Base-by-base conservation (phyloP, 1,140 invertebrate species). In the Aradophagus sp. region DNA sequence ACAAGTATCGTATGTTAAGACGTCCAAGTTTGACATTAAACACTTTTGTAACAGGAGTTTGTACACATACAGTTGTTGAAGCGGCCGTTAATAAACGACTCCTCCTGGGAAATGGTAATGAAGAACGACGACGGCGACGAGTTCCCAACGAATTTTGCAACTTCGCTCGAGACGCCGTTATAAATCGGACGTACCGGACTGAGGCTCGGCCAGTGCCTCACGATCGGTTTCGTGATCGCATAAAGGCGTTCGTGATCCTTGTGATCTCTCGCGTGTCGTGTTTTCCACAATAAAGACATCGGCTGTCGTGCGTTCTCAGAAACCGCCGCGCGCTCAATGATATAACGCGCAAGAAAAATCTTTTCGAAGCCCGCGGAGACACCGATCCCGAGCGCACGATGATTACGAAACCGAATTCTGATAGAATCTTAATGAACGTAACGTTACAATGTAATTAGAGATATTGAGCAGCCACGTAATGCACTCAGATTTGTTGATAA, bases 211-310 rank as follows among this genome's bases (percentile, higher is more conserved):
- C 44, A 20, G 45, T 70, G 29, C 35, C 56, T 50, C 31, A 58
- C 36, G 56, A 73, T 66, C 36, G 45, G 26, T 73, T 62, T 72
- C 62, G 69, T 73, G 69, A 66, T 73, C 62, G 52, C 27, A 42
- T 26, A 56, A 41, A 66, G 50, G 56, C 62, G 58, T 73, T 73
- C 69, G 69, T 73, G 69, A 73, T 73, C 56, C 50, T 62, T 67
- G 56, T 66, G 69, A 66, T 73, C 62, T 62, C 56, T 73, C 69
- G 69, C 69, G 62, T 73, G 69, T 26, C 48, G 56, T 61, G 61
- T 66, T 66, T 72, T 72, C 62, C 38, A 62, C 61, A 62, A 73
- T 73, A 66, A 73, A 73, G 69, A 73, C 69, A 66, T 73, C 16
- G 58, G 34, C 45, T 73, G 58, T 73, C 70, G 63, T 63, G 52